Base-by-base conservation (phyloP, 2,113 vertebrate genomes). In the Megalops atlanticus region DNA sequence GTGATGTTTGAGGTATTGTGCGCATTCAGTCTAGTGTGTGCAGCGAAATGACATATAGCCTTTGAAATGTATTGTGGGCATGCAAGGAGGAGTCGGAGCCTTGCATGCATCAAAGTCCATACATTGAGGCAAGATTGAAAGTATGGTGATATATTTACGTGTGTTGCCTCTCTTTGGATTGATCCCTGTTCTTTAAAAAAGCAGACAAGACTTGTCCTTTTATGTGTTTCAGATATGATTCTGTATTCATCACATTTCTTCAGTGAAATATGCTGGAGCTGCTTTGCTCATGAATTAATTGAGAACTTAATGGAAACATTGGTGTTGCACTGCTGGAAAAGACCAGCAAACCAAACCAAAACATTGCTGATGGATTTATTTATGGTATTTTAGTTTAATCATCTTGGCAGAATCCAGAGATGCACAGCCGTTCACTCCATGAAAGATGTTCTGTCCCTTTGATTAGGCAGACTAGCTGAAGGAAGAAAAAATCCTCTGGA, bases 401-500 rank as follows among this genome's bases (percentile, higher is more conserved):
- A 84, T 84, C 79, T 40, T 39, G 27, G 45, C 31, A 39, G 72
- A 36, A n/a, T 68, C 43, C 27, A 18, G 33, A 73, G 24, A 39
- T 35, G 36, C 41, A 72, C 80, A 69, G 47, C 43, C 74, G 41
- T 54, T 35, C 71, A 24, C 78, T 43, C 72, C 47, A 47, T 69
- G 80, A 85, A 80, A 64, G 49, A n/a, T 39, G 72, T 71, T 73
- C 52, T 39, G 38, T 78, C 72, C 74, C 73, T 86, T 88, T 86
- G 82, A 87, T 85, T 81, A 77, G 49, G 45, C 68, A 64, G 43
- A 41, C 72, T n/a, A 41, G 45, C 43, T 4, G 73, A 70, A 68
- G 54, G 35, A 39, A 10, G 58, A 76, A 78, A 43, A 14, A 21
- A 77, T 74, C 36, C 31, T 81, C 74, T 81, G 68, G 80, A 76